A percentile compares a stretch with the other conserved stretches of the same genome.
Evolutionary conservation across 2,797 vertebrate species (phyloP).

Genomic region (Sebastiscus tertius): DNA sequence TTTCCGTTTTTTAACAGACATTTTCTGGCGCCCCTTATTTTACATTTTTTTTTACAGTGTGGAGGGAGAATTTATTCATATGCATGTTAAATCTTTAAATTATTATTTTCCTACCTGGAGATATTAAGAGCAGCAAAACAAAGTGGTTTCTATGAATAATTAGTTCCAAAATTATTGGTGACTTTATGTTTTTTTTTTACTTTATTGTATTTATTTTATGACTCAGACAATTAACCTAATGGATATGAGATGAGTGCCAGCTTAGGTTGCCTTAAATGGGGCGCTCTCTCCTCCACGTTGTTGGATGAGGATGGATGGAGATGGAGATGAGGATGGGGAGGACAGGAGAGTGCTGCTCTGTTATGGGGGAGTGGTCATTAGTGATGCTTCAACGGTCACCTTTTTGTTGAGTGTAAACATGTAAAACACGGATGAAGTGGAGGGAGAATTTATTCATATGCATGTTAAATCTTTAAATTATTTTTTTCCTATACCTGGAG

Average conservation of each 20-base stretch:
- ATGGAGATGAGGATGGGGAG: background rate
- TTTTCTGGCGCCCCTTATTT: too few relatives aligned
- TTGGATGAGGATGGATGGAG: background rate
- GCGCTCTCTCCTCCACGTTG: conserved; percentile 77
- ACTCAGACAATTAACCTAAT: background rate
- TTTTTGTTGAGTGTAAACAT: conserved; percentile 27
- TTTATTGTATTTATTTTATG: background rate
- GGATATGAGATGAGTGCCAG: background rate
- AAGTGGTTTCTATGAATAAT: background rate
- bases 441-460: background rate
- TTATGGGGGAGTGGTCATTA: conserved; percentile 42
- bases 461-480: background rate
- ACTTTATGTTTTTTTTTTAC: background rate
- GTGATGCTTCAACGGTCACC: conserved; percentile 35
- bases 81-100: background rate
- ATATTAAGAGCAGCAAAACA: background rate
- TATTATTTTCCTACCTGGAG: background rate
- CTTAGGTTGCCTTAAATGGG: too few relatives aligned
- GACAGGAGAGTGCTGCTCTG: conserved; percentile 33
- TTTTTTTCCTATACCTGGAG: background rate
- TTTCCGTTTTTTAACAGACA: too few relatives aligned
- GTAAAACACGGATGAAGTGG: background rate
- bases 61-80: too few relatives aligned
- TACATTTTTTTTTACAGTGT: too few relatives aligned
- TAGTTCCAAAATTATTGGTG: background rate